Conservation (phyloP, 2,797 vertebrate species). For the Rallus crepitans region DNA sequence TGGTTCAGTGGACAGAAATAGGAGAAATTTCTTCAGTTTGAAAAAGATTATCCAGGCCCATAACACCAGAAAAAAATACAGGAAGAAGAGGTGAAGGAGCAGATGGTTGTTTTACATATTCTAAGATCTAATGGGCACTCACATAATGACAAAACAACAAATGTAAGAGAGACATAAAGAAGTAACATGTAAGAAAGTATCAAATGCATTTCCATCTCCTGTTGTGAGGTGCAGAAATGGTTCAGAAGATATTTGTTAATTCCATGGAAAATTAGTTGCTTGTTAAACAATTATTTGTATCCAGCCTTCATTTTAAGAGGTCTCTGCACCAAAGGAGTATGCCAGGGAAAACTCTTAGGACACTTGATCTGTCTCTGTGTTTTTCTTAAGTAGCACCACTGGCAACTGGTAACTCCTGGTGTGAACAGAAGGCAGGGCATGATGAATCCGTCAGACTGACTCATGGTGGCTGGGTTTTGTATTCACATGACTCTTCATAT, state of each 20-base stretch:
- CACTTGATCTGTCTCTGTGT: rapidly evolving
- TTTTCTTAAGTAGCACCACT: not conserved
- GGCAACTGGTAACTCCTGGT: not conserved
- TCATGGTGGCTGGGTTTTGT: not conserved
- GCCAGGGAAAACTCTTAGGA: not conserved
- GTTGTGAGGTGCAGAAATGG: not conserved
- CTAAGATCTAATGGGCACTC: not conserved
- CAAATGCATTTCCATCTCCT: not conserved
- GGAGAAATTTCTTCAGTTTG: not conserved
- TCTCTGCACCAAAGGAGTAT: not conserved
- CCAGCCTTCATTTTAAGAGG: not conserved
- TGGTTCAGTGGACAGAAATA: not conserved
- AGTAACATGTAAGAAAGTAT: not conserved
- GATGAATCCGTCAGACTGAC: not conserved
- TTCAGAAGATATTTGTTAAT: not conserved
- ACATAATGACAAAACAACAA: not conserved
- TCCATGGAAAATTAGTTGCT: not conserved
- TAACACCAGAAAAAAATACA: not conserved
- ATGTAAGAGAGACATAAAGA: not conserved
- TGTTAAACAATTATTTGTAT: not conserved
- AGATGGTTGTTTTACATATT: not conserved
- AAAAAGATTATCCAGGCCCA: not conserved
- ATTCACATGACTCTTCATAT: not conserved
- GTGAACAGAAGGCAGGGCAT: not conserved
- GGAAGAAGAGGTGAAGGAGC: not conserved